Base-by-base conservation (phyloP, 2,888 invertebrate species). In the Philereme vetulata region DNA sequence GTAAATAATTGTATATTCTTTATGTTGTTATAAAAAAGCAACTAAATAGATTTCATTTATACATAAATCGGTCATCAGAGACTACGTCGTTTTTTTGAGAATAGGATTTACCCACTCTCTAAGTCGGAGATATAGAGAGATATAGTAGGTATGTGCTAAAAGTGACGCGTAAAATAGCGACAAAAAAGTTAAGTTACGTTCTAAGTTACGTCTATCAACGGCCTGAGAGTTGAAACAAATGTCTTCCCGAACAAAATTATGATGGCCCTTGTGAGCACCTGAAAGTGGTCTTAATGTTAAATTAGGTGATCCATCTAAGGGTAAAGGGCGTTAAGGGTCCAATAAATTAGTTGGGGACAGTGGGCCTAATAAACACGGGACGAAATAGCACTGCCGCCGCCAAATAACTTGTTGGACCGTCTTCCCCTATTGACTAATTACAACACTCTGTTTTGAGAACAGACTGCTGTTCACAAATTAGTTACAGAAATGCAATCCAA, bases 261-360 rank as follows among this genome's bases (percentile, higher is more conserved):
- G 80, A 76, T 70, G 71, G 79, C 72, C 74, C 73, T 38, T 76
- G 77, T 67, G 70, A 75, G 61, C 69, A 75, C 72, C 78, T 78
- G 65, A 71, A 76, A 77, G 66, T 76, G 78, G 77, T 84, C 84
- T 85, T 88, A 88, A 90, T 87, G 88, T 84, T 85, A 88, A 90
- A 92, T 92, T 88, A 90, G 90, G 89, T 80, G 82, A 91, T 91
- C 86, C 87, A 86, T 91, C 90, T 85, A 75, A 72, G 80, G 74
- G 75, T 82, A 81, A 78, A 86, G 87, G 89, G 88, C 85, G 89
- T 73, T 86, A 85, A 86, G 88, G 87, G 85, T 72, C 77, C 84
- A 78, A 90, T 91, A 91, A 91, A 90, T 90, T 88, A 89, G 81
- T 85, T 85, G 89, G 88, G 90, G 90, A 90, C 90, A 90, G 77